A percentile compares a stretch with the other conserved stretches of the same genome.
phyloP scores from a whole-genome alignment of 2,797 vertebrate species.

The Okamejei kenojei region DNA sequence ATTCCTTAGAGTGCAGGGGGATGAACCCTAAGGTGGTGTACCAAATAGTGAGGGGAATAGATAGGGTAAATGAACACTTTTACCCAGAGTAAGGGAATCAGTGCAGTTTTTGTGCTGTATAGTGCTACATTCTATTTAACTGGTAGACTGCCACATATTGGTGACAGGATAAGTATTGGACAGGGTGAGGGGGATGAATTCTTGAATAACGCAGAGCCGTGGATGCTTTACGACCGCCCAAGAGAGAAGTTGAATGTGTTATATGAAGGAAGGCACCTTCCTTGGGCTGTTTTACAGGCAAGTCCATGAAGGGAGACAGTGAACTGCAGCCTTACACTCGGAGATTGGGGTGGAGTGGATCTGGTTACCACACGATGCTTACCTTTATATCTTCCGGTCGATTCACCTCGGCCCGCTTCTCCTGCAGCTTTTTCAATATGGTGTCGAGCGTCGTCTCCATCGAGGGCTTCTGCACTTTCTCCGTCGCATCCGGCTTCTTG shows the following conservation, averaged over 20 bases:
- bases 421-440: slow-evolving; percentile 80
- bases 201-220: not conserved
- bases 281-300: too few species aligned
- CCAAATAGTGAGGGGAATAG: too few species aligned
- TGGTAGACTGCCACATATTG: too few species aligned
- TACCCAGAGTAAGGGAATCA: too few species aligned
- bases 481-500: slow-evolving; percentile 61
- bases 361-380: slow-evolving; percentile 3
- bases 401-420: slow-evolving; percentile 77
- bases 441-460: slow-evolving; percentile 80
- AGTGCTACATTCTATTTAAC: too few species aligned
- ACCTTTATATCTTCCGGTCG: slow-evolving; percentile 94
- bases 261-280: not conserved
- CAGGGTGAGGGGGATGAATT: not conserved
- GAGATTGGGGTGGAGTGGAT: not conserved
- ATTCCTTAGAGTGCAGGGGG: too few species aligned
- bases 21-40: too few species aligned
- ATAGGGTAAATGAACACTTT: too few species aligned
- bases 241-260: not conserved
- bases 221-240: not conserved
- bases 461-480: slow-evolving; percentile 73
- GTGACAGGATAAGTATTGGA: not conserved
- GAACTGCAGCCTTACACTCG: not conserved
- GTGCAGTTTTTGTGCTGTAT: too few species aligned
- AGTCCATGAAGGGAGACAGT: not conserved